Evolutionary conservation across 2,113 vertebrate species (phyloP).

Genomic region (Echinops telfairi): DNA sequence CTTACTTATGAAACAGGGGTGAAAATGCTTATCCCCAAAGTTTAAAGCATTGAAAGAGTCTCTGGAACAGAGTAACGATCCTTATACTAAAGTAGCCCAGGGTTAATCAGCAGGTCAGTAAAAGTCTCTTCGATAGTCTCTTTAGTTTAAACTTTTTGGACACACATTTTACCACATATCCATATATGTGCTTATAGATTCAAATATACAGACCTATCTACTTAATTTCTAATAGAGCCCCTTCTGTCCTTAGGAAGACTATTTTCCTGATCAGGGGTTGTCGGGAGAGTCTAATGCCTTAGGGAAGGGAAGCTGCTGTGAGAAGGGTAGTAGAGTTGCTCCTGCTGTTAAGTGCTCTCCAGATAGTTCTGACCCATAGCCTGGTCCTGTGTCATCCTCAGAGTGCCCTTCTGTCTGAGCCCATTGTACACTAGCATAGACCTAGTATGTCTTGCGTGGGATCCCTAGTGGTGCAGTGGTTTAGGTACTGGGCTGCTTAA

Average conservation of each 20-base stretch:
- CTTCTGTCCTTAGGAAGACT: not conserved
- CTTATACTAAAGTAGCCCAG: not conserved
- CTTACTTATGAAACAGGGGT: not conserved
- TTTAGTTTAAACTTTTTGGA: not conserved
- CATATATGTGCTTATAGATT: not conserved
- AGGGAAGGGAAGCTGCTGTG: not conserved
- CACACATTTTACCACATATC: not conserved
- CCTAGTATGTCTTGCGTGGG: too few relatives aligned
- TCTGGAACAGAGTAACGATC: not conserved
- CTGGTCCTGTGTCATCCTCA: too few relatives aligned
- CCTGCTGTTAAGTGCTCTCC: too few relatives aligned
- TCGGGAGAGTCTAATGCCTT: not conserved
- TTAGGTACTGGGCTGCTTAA: too few relatives aligned
- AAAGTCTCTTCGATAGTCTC: not conserved
- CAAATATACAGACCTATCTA: not conserved
- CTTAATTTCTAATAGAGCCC: not conserved
- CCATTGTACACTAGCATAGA: too few relatives aligned
- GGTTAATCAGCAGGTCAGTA: not conserved
- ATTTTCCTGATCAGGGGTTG: not conserved
- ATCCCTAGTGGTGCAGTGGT: too few relatives aligned
- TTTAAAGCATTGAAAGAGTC: not conserved
- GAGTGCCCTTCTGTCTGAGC: too few relatives aligned
- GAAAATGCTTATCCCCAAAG: not conserved
- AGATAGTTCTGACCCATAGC: too few relatives aligned
- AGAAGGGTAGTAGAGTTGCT: not conserved